Evolutionary conservation across 2,113 vertebrate genomes (phyloP).

Genomic region (Mesitornis unicolor): DNA sequence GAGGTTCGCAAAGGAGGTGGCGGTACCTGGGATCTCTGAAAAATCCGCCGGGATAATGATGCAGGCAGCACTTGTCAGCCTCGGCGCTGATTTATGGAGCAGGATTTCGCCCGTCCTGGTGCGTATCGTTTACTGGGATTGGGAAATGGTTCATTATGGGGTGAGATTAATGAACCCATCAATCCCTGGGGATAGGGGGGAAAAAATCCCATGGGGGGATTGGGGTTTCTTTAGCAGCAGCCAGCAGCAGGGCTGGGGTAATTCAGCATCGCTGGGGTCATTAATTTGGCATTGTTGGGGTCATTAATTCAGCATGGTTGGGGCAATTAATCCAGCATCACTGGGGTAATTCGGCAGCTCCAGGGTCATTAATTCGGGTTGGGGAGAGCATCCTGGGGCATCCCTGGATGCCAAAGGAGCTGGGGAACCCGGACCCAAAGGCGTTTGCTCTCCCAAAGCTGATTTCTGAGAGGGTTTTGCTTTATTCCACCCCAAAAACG

Average conservation of each 20-base stretch:
- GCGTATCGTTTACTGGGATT: slow-evolving; percentile 1
- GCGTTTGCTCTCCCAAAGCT: accelerated
- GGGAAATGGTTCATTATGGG: slow-evolving; percentile 28
- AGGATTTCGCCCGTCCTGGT: neutral
- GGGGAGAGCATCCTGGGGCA: neutral
- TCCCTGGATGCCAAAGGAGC: accelerated
- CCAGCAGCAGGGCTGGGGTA: accelerated
- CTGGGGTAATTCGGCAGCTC: accelerated
- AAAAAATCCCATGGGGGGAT: neutral
- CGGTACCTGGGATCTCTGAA: too few relatives aligned
- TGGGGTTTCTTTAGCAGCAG: too few relatives aligned
- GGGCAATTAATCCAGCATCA: too few relatives aligned
- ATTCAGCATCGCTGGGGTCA: too few relatives aligned
- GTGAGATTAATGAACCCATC: neutral
- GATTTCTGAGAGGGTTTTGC: neutral
- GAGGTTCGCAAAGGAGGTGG: too few relatives aligned
- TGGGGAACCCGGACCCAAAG: accelerated
- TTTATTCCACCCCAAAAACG: neutral
- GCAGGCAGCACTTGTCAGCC: neutral
- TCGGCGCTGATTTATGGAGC: slow-evolving; percentile 41
- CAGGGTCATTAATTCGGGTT: too few relatives aligned
- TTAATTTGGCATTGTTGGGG: too few relatives aligned
- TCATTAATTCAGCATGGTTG: too few relatives aligned
- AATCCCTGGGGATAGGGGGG: neutral
- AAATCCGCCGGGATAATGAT: neutral